A percentile compares a stretch with the other conserved stretches of the same genome.
Evolutionary conservation across 2,797 vertebrate species (phyloP).

Genomic region (Diplodus sargus): DNA sequence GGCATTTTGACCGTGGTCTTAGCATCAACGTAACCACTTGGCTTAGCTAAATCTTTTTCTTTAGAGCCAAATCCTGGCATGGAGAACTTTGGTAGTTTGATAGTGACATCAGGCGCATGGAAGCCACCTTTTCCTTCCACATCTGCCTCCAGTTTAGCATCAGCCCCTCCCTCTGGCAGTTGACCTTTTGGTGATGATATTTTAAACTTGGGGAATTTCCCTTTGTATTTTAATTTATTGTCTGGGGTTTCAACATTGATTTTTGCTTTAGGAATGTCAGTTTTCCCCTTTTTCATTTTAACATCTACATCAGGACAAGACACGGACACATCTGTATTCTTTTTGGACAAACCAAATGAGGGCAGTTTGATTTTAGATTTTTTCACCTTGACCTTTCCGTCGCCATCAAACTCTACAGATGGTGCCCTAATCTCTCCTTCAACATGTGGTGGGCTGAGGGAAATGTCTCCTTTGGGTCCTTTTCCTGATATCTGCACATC

Average conservation of each 20-base stretch:
- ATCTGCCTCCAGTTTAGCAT: slow-evolving; percentile 61
- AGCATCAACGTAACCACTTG: slow-evolving; percentile 45
- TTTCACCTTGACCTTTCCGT: slow-evolving; percentile 84
- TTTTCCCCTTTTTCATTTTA: slow-evolving; percentile 70
- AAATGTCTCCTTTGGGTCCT: slow-evolving; percentile 61
- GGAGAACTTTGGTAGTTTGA: slow-evolving; percentile 85
- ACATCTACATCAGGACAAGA: slow-evolving; percentile 71
- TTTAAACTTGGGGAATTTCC: slow-evolving; percentile 80
- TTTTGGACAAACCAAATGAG: slow-evolving; percentile 83
- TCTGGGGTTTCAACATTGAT: slow-evolving; percentile 56
- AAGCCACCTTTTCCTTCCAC: slow-evolving; percentile 61
- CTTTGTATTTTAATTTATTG: slow-evolving; percentile 74
- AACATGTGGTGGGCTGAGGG: slow-evolving; percentile 58
- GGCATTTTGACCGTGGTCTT: slow-evolving; percentile 82
- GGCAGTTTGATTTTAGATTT: slow-evolving; percentile 85
- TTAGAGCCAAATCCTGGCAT: slow-evolving; percentile 79
- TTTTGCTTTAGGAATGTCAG: slow-evolving; percentile 65
- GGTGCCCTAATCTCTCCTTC: slow-evolving; percentile 68
- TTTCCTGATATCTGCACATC: slow-evolving; percentile 68
- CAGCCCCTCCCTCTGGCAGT: slow-evolving; percentile 59
- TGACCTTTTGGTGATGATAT: slow-evolving; percentile 71
- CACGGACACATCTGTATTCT: slow-evolving; percentile 71
- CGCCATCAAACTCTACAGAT: slow-evolving; percentile 74
- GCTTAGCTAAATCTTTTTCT: slow-evolving; percentile 68
- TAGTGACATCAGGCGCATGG: slow-evolving; percentile 72